Base-by-base conservation (phyloP, 2,888 invertebrate species). In the Amblyteles armatorius region DNA sequence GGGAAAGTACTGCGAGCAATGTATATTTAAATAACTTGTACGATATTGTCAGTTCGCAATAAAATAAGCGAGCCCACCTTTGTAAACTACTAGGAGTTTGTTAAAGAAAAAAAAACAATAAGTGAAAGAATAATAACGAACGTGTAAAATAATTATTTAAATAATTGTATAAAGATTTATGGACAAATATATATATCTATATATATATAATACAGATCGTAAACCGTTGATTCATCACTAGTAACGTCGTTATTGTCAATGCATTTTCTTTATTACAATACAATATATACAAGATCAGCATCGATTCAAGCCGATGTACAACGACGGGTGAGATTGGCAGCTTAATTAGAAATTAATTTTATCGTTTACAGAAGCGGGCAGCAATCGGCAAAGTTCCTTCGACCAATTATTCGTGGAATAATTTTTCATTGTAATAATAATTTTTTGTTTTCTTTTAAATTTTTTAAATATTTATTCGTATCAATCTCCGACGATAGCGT, bases 251-350 rank as follows among this genome's bases (percentile, higher is more conserved):
- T 89, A 88, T 90, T 91, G 89, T 91, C 89, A 89, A 89, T 91
- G 88, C 87, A 87, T 89, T 90, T 90, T 57, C 87, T 92, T 92
- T 91, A 92, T 91, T 91, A 91, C 91, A 91, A 89, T 91, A 90
- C 87, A 90, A 89, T 91, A 92, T 92, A 90, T 92, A 92, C 92
- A 92, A 90, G 87, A 89, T 90, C 88, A 86, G 84, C 83, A 87
- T 88, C 82, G 87, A 87, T 89, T 79, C 73, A 85, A 86, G 85
- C 87, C 80, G 81, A 88, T 86, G 86, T 87, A 88, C 79, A 89
- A 84, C 68, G 85, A 86, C 86, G 67, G 81, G 80, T 84, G 85
- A 88, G 82, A 85, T 83, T 88, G 87, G 88, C 88, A 89, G 85
- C 87, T 85, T 83, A 68, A 87, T 83, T 83, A 69, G 68, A 79